These are phyloP conservation scores for Myathropa florea DNA, from an alignment of 2,888 invertebrate genomes.

Conservation along the genomic window DNA sequence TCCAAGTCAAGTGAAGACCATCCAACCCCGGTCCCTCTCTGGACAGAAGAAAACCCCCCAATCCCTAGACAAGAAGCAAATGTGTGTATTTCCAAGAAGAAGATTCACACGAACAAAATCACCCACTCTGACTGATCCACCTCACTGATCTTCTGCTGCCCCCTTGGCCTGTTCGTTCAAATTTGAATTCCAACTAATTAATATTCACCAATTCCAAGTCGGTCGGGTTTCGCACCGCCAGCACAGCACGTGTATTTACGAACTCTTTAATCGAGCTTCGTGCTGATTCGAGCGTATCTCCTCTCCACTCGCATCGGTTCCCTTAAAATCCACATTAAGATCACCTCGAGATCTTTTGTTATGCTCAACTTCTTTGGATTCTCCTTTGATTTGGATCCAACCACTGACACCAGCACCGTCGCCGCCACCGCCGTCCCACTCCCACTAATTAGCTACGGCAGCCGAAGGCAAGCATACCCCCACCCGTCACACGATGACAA, in stretches of 20 bases:
- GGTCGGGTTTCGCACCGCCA: conserved; percentile 16
- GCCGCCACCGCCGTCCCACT: too few species aligned
- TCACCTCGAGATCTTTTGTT: conserved; percentile 56
- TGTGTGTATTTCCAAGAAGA: background rate
- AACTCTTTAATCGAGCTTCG: conserved; percentile 36
- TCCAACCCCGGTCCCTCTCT: too few species aligned
- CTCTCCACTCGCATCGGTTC: conserved; percentile 22
- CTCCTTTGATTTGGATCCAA: conserved; percentile 50
- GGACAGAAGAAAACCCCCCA: too few species aligned
- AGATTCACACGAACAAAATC: conserved; percentile 19
- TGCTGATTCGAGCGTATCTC: conserved; percentile 67
- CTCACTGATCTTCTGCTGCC: conserved; percentile 14
- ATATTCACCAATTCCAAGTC: conserved; percentile 53
- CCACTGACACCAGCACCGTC: conserved; percentile 25
- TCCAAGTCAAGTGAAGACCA: too few species aligned
- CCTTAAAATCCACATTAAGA: conserved; percentile 55
- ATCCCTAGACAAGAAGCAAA: background rate
- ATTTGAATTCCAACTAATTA: conserved; percentile 33
- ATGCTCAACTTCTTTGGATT: conserved; percentile 49
- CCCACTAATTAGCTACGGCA: conserved; percentile 29
- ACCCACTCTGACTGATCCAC: conserved; percentile 4
- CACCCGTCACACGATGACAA: conserved; percentile 38
- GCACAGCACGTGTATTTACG: conserved; percentile 36
- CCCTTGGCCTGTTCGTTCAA: background rate
- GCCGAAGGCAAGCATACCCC: background rate